Evolutionary conservation across 2,797 vertebrate species (phyloP).

Genomic region (Kryptopterus vitreolus): DNA sequence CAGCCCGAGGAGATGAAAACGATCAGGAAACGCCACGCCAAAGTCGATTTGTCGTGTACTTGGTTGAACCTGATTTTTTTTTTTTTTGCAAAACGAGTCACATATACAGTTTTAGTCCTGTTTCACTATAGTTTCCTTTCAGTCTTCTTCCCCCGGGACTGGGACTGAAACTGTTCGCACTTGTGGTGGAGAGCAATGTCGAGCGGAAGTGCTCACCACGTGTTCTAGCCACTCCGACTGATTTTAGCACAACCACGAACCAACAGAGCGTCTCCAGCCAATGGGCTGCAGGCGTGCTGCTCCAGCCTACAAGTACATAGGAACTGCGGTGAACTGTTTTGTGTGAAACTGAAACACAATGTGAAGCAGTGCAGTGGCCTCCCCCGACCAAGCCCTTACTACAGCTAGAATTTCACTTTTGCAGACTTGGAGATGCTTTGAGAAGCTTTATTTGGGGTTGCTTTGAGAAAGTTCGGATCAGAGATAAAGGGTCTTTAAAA

Average conservation of each 20-base stretch:
- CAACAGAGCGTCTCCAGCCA: conserved; percentile 53
- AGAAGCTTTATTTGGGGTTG: conserved; percentile 14
- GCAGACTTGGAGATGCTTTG: neutral
- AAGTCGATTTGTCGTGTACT: neutral
- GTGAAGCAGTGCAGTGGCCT: conserved; percentile 30
- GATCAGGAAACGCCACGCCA: neutral
- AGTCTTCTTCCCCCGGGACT: conserved; percentile 39
- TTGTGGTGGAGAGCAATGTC: conserved; percentile 35
- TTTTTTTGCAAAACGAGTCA: conserved; percentile 9
- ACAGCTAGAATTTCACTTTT: conserved; percentile 33
- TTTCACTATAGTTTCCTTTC: conserved; percentile 44
- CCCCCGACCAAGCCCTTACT: conserved; percentile 22
- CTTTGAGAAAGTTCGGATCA: conserved; percentile 15
- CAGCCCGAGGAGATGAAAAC: neutral
- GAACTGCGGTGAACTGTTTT: conserved; percentile 57
- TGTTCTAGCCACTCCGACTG: conserved; percentile 48
- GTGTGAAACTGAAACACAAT: conserved; percentile 56
- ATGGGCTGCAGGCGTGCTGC: conserved; percentile 54
- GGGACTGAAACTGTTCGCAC: conserved; percentile 37
- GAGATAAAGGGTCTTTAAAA: conserved; percentile 31
- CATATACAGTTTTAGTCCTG: conserved; percentile 33
- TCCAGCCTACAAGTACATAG: conserved; percentile 45
- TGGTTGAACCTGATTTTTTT: neutral
- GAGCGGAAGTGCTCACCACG: conserved; percentile 55
- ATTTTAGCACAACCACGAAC: conserved; percentile 60